Base-by-base conservation (phyloP, 2,888 invertebrate species). In the Zelleria hepariella region DNA sequence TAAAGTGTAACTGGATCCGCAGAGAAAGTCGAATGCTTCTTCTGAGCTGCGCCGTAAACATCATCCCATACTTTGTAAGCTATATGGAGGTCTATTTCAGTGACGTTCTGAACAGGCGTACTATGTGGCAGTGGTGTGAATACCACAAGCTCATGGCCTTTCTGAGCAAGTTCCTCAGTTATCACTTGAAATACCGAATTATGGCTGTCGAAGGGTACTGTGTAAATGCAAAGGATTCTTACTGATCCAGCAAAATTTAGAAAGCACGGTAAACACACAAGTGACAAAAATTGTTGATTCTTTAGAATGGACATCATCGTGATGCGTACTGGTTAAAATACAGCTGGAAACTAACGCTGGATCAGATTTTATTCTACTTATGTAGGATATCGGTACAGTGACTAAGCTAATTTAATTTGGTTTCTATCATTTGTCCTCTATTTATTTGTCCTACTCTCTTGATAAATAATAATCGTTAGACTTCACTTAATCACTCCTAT, bases 71-170 rank as follows among this genome's bases (percentile, higher is more conserved):
- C 8, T 47, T 23, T 20, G 20, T 7, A 56, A 2, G 59, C 47
- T 18, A 55, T 15, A 20, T 59, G 25, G 0, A 59, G 48, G 27
- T 59, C 59, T 21, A 59, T 59, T 24, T 59, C 56, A 1, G 59
- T 59, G 25, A 59, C 24, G 42, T 59, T 59, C 25, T 55, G 20
- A 1, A 56, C 1, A 20, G 32, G 23, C 15, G 48, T 23, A 10
- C 27, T 15, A 20, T 55, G 48, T 63, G 65, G 60, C 53, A 51
- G 55, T 53, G 63, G 62, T 56, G 63, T 58, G 59, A 48, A 15
- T 42, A 49, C 49, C 42, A 47, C 58, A 5, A 58, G 18, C 18
- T 58, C 58, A 20, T 58, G 49, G 5, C 49, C 49, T 20, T 25
- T 8, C 49, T 20, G 25, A 2, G 58, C 48, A 7, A 58, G 20